phyloP scores from a whole-genome alignment of 1,140 invertebrate genomes.

The Drosophila mauritiana region DNA sequence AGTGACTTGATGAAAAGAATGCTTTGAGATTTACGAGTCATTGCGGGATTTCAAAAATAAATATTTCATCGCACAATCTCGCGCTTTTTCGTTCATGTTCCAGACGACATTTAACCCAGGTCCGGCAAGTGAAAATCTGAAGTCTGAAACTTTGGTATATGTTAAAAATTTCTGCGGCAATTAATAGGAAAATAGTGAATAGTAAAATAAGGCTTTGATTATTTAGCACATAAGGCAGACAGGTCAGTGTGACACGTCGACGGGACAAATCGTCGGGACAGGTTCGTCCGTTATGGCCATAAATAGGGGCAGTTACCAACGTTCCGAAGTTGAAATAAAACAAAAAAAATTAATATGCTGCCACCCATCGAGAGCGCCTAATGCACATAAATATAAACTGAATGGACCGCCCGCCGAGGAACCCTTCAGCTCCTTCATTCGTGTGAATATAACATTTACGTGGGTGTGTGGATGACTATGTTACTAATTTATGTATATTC shows the following conservation, averaged over 20 bases:
- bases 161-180: too few species aligned
- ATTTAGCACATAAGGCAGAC: too few species aligned
- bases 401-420: conserved; percentile 36
- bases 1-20: conserved; percentile 7
- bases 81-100: conserved; percentile 20
- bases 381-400: conserved; percentile 24
- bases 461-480: not conserved
- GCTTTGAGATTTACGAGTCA: conserved; percentile 28
- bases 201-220: too few species aligned
- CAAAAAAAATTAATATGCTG: conserved; percentile 55
- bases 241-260: too few species aligned
- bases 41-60: conserved; percentile 29
- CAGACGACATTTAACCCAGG: conserved; percentile 12
- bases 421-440: not conserved
- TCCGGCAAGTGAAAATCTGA: too few species aligned
- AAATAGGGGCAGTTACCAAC: conserved; percentile 62
- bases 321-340: conserved; percentile 25
- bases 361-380: conserved; percentile 32
- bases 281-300: conserved; percentile 26
- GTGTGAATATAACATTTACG: not conserved
- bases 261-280: too few species aligned
- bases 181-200: too few species aligned
- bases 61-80: conserved; percentile 30
- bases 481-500: conserved; percentile 1
- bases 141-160: too few species aligned